phyloP scores from a whole-genome alignment of 2,888 invertebrate genomes.

The Pseudolycoriella hygida region DNA sequence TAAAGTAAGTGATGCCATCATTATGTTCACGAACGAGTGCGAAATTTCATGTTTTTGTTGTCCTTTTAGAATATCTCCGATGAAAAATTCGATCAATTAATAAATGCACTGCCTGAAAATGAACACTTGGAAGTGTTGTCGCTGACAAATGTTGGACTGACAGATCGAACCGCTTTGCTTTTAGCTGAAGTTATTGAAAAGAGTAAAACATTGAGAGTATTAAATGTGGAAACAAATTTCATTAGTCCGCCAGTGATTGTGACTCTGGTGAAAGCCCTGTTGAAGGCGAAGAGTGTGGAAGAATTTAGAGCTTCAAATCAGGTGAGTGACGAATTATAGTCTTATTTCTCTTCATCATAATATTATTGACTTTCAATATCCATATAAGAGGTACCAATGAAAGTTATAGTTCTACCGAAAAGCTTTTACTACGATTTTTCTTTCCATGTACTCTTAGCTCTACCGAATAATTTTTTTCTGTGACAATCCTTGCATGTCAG shows the following conservation, averaged over 20 bases:
- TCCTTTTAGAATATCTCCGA: conserved; percentile 79
- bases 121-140: conserved; percentile 81
- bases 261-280: conserved; percentile 66
- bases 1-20: conserved; percentile 44
- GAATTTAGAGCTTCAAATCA: conserved; percentile 97
- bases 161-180: conserved; percentile 69
- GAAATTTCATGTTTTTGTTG: conserved; percentile 5
- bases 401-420: no score
- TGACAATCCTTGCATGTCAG: no score
- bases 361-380: no score
- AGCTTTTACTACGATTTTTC: no score
- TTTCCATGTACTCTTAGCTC: no score
- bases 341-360: no score
- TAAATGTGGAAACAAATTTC: conserved; percentile 94
- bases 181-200: conserved; percentile 68
- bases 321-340: no score
- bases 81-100: conserved; percentile 80
- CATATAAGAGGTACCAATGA: no score
- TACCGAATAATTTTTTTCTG: no score
- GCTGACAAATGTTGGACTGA: conserved; percentile 85
- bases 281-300: conserved; percentile 71
- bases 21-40: no score
- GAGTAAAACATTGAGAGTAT: conserved; percentile 62
- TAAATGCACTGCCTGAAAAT: conserved; percentile 75
- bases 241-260: conserved; percentile 80